These are phyloP conservation scores for Bettongia penicillata DNA, from an alignment of 2,113 vertebrate genomes.

Conservation along the genomic window DNA sequence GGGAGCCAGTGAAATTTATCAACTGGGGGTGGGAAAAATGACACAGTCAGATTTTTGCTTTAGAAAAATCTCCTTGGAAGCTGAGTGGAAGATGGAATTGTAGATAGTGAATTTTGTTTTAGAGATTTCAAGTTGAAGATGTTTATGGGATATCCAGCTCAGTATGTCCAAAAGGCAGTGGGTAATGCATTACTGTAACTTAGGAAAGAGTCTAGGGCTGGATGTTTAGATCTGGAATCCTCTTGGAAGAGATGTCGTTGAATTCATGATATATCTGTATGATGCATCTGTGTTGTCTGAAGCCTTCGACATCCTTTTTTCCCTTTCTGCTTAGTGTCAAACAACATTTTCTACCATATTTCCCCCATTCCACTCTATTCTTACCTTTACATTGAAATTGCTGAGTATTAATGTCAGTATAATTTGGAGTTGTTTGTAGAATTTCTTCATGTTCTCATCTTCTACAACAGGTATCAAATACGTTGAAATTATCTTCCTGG, in stretches of 20 bases:
- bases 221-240: background rate
- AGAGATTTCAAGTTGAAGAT: background rate
- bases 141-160: background rate
- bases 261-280: background rate
- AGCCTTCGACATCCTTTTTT: background rate
- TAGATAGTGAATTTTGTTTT: background rate
- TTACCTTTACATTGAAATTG: background rate
- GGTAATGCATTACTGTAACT: background rate
- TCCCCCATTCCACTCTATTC: background rate
- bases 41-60: background rate
- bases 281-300: background rate
- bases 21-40: background rate
- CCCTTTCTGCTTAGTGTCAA: background rate
- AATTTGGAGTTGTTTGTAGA: background rate
- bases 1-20: too few relatives aligned
- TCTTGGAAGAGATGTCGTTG: background rate
- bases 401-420: background rate
- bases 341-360: background rate
- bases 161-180: background rate
- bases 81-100: background rate
- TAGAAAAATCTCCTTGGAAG: background rate
- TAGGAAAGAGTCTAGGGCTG: background rate
- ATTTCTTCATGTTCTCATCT: background rate
- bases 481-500: background rate
- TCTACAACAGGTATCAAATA: background rate